Base-by-base conservation (phyloP, 2,888 invertebrate species). In the Phyllotreta striolata region DNA sequence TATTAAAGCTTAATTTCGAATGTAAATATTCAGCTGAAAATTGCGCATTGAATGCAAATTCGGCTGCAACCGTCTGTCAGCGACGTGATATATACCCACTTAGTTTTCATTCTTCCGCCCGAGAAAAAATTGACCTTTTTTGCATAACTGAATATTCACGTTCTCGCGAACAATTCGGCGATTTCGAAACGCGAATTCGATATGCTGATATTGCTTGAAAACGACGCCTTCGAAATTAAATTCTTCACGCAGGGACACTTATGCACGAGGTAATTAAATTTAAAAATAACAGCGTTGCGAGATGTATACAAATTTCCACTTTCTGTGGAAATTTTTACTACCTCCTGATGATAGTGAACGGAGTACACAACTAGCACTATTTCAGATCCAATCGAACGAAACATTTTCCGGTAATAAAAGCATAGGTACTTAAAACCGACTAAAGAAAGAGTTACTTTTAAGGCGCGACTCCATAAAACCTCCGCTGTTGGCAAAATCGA, bases 1-100 rank as follows among this genome's bases (percentile, higher is more conserved):
- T 37, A 41, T 55, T 14, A 55, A 55, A 43, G 41, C 41, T 56
- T 66, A 60, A 66, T 66, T 63, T 61, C 60, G 61, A 63, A 57
- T 57, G 66, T 60, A 63, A 58, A 61, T 66, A 59, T 66, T 52
- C 49, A 51, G 55, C 60, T 66, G 60, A 61, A 66, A 63, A 63
- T 61, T 54, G 41, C 46, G 59, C 49, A 66, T 63, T 63, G 66
- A 66, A 66, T 66, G 63, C 56, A 66, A 66, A 66, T 66, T 63
- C 49, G 4, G 47, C 54, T 56, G 66, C 66, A 66, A 66, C 66
- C 43, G 63, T 66, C 41, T 66, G 60, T 63, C 66, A 54, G 41
- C 63, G 44, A 24, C 56, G 43, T 61, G 61, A 64, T 64, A 60
- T 57, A 65, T 65, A 64, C 58, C 64, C 52, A 63, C 62, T 46